Evolutionary conservation across 53 echinoderm and acorn worm genomes (phyloP).

Genomic region (Antedon mediterranea): DNA sequence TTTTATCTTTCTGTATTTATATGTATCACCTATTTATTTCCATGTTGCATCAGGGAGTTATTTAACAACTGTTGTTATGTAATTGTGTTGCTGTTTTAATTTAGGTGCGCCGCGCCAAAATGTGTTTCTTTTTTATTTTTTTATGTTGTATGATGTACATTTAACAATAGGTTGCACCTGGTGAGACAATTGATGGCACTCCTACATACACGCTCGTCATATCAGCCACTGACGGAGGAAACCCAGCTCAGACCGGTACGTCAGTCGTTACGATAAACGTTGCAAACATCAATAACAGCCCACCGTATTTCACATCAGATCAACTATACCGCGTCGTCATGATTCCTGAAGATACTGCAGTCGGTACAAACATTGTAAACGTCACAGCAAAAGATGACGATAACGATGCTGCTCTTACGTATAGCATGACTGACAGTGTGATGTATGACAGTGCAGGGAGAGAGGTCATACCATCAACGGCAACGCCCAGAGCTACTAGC

Average conservation of each 20-base stretch:
- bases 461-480: neutral
- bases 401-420: conserved; percentile 15
- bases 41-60: no score
- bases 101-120: neutral
- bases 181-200: neutral
- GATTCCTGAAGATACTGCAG: conserved; percentile 45
- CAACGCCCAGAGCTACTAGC: neutral
- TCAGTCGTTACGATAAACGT: conserved; percentile 39
- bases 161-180: neutral
- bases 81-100: no score
- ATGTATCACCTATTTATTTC: no score
- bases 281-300: conserved; percentile 51
- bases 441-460: neutral
- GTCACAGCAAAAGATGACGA: conserved; percentile 56
- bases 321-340: conserved; percentile 17
- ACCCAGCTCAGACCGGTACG: conserved; percentile 1
- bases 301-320: conserved; percentile 33
- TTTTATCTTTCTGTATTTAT: no score
- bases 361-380: conserved; percentile 27
- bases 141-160: conserved; percentile 5
- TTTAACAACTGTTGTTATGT: no score
- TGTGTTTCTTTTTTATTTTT: neutral
- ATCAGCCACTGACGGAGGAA: conserved; percentile 46
- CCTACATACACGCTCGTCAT: conserved; percentile 35
- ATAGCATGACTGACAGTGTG: neutral